Conservation (phyloP, 2,113 vertebrate genomes). For the Apeltes quadracus region DNA sequence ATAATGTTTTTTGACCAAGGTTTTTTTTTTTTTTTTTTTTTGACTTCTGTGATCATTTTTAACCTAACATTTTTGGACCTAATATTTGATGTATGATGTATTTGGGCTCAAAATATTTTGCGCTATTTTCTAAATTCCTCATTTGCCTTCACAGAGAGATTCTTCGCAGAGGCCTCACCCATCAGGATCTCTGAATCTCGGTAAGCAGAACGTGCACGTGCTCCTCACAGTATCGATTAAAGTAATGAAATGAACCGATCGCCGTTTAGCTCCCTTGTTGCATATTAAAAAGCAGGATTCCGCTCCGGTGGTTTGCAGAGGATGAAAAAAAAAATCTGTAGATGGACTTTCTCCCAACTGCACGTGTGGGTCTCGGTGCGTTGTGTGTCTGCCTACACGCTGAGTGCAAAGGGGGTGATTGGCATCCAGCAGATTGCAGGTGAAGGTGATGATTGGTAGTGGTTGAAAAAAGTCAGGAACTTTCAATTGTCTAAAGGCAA, state of each 20-base stretch:
- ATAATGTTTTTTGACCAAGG: too few species aligned
- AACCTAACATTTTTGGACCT: too few species aligned
- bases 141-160: constrained; percentile 71
- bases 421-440: constrained; percentile 28
- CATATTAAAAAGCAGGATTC: constrained; percentile 58
- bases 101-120: too few species aligned
- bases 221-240: not conserved
- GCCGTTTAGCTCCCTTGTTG: constrained; percentile 40
- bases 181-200: constrained; percentile 47
- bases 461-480: constrained; percentile 7
- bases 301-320: constrained; percentile 33
- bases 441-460: constrained; percentile 36
- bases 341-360: not conserved
- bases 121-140: not conserved
- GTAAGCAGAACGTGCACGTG: constrained; percentile 50
- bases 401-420: constrained; percentile 3
- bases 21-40: too few species aligned
- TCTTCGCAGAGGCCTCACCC: constrained; percentile 40
- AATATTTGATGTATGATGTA: too few species aligned
- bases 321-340: constrained; percentile 23
- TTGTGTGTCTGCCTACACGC: not conserved
- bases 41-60: too few species aligned
- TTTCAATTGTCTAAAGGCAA: not conserved
- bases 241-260: not conserved
- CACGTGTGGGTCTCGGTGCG: not conserved